phyloP scores from a whole-genome alignment of 1,140 invertebrate species.

The Drosophila subobscura region DNA sequence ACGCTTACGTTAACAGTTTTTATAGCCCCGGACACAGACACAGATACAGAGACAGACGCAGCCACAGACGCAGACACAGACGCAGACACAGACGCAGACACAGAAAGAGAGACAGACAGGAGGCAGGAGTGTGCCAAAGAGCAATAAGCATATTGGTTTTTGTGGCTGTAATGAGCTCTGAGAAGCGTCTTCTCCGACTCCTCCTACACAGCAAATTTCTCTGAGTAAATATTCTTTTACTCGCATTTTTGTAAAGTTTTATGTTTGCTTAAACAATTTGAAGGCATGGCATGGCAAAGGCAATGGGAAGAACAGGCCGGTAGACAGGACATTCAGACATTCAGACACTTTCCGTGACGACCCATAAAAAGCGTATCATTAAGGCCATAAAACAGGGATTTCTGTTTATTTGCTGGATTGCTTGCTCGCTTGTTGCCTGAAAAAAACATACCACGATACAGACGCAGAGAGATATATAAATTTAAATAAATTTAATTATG shows the following conservation, averaged over 20 bases:
- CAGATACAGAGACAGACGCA: too few relatives aligned
- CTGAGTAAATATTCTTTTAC: conserved; percentile 53
- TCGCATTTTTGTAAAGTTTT: conserved; percentile 79
- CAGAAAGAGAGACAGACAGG: not conserved
- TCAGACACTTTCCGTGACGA: conserved; percentile 65
- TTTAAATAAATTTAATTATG: conserved; percentile 82
- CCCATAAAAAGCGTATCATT: conserved; percentile 81
- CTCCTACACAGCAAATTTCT: conserved; percentile 52
- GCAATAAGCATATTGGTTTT: conserved; percentile 82
- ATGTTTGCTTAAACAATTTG: conserved; percentile 81
- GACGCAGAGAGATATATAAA: conserved; percentile 20
- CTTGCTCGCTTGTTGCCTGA: conserved; percentile 48
- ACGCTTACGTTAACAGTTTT: conserved; percentile 81
- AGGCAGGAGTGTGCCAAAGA: conserved; percentile 13
- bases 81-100: too few relatives aligned
- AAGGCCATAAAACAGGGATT: conserved; percentile 77
- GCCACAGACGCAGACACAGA: too few relatives aligned
- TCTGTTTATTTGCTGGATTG: conserved; percentile 74
- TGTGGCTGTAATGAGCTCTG: conserved; percentile 76
- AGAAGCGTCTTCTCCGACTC: conserved; percentile 1
- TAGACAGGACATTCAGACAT: not conserved
- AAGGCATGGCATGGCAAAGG: conserved; percentile 52
- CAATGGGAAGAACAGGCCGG: not conserved
- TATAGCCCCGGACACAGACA: conserved; percentile 46
- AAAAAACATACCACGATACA: conserved; percentile 17